A percentile compares a stretch with the other conserved stretches of the same genome.
Evolutionary conservation across 2,113 vertebrate genomes (phyloP).

Genomic region (Terrapene triunguis): DNA sequence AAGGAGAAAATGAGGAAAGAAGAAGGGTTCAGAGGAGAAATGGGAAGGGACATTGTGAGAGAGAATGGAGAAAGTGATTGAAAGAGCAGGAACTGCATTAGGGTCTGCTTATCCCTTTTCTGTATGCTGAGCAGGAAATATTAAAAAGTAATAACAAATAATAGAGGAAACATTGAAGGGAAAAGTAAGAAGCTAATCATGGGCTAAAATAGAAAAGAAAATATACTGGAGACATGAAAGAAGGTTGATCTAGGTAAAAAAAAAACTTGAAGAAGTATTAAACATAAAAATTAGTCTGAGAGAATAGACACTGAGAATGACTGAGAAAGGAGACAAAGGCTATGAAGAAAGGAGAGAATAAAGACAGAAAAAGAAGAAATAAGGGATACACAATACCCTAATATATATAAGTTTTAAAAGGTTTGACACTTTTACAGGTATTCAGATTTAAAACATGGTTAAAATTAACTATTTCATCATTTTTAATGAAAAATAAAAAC

Average conservation of each 20-base stretch:
- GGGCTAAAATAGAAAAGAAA: slow-evolving; percentile 1
- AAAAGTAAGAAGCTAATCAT: slow-evolving; percentile 8
- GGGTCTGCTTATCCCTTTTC: neutral
- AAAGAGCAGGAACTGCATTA: neutral
- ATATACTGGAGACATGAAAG: neutral
- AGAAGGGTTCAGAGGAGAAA: neutral
- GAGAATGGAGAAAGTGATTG: neutral
- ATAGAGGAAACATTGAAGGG: neutral
- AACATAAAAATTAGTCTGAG: neutral
- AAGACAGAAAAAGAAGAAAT: neutral
- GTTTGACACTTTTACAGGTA: neutral
- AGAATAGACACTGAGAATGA: neutral
- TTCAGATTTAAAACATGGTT: slow-evolving; percentile 23
- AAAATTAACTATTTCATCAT: neutral
- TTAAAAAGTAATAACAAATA: neutral
- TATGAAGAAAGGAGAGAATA: neutral
- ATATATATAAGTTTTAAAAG: neutral
- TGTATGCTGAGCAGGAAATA: neutral
- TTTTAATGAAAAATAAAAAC: neutral
- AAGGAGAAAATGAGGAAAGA: neutral
- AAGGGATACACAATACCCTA: neutral
- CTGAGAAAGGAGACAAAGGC: neutral
- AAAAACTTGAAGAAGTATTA: neutral
- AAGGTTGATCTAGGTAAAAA: neutral
- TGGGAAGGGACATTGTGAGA: neutral